Evolutionary conservation across 2,888 invertebrate species (phyloP), one percentile per base, ranked within the genome.

Genomic region (Drosophila koepferae): DNA sequence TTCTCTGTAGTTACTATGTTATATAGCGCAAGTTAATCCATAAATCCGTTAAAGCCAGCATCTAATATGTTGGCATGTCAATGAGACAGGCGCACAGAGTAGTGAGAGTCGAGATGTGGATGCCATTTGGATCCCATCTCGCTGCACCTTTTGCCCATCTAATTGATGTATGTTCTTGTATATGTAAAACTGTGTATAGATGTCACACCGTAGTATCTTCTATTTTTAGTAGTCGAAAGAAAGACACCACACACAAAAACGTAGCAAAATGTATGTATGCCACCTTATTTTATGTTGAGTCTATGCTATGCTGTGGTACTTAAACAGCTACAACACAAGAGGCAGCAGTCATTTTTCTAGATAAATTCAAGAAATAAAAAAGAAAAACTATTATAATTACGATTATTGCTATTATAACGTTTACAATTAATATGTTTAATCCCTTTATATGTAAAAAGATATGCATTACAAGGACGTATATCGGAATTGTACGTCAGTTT

Each of bases 401-500:
- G 48, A 72, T 74, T 66, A 80, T 74, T 81, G 63, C 82, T 85
- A 84, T 82, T 83, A 85, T 87, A 86, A 81, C 60, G 86, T 77
- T 82, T 81, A 84, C 28, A 72, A 81, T 84, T 75, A 81, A 77
- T 82, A 82, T 66, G 88, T 80, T 84, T 86, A 86, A 74, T 77
- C 83, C 84, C 88, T 86, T 88, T 84, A 86, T 88, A 88, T 86
- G 86, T 86, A 82, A 80, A 88, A 61, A 82, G 56, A 61, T 61
- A 65, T 68, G 82, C 81, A 75, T 71, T 84, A 59, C 73, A 72
- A 86, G 70, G 81, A 55, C 74, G 83, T 80, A 75, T 82, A 72
- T 69, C 49, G 31, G 28, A 66, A 58, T 54, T 66, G 66, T 80
- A 74, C 81, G 86, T 67, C 83, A 88, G 64, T 88, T 84, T 88